Evolutionary conservation across 2,113 vertebrate species (phyloP).

Genomic region (Ammodytes dubius): DNA sequence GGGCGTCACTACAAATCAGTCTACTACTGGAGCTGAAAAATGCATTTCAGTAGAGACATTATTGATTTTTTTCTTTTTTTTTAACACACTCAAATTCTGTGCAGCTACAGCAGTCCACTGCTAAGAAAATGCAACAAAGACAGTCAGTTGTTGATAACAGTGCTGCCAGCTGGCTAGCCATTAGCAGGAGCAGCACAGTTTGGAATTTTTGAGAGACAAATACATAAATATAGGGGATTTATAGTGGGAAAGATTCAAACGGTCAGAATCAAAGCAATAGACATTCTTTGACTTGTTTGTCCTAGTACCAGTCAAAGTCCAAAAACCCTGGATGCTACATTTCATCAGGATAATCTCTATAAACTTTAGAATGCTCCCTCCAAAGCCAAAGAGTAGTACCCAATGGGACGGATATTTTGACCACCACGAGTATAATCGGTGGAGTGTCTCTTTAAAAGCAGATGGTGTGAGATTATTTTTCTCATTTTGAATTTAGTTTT

Average conservation of each 20-base stretch:
- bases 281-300: background rate
- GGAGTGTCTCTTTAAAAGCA: background rate
- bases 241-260: background rate
- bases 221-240: background rate
- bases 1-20: conserved; percentile 24
- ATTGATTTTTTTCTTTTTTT: conserved; percentile 38
- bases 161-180: conserved; percentile 29
- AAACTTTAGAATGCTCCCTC: background rate
- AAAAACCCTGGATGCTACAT: background rate
- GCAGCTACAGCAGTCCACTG: background rate
- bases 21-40: conserved; percentile 18
- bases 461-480: background rate
- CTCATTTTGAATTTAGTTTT: background rate
- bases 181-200: background rate
- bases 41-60: conserved; percentile 26
- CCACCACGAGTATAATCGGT: background rate
- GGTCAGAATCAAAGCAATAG: background rate
- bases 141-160: conserved; percentile 1
- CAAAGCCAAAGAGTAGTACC: no score
- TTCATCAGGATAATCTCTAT: no score
- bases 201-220: conserved; percentile 13
- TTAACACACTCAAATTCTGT: conserved; percentile 28
- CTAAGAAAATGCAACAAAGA: conserved; percentile 33
- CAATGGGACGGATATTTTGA: background rate
- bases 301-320: conserved; percentile 9